Conservation (phyloP, 2,113 vertebrate genomes). For the Ibidorhyncha struthersii region DNA sequence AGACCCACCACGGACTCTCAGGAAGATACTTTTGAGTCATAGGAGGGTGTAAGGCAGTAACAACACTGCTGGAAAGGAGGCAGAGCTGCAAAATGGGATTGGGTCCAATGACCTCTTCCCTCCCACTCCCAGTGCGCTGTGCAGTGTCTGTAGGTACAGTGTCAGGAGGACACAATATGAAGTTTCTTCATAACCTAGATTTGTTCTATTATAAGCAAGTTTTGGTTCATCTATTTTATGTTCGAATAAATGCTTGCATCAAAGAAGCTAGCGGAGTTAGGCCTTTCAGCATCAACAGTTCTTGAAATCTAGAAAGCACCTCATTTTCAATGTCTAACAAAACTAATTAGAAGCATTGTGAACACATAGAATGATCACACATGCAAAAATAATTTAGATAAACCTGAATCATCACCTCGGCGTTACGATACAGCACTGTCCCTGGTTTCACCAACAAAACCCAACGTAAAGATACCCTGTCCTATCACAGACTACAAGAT, state of each 20-base stretch:
- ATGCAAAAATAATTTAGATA: not conserved
- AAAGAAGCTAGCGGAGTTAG: not conserved
- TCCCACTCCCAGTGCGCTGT: fast-evolving
- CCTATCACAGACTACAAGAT: not conserved
- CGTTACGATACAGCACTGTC: not conserved
- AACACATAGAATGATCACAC: fast-evolving
- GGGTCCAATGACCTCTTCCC: fast-evolving
- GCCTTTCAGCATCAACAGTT: not conserved
- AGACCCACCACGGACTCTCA: fast-evolving
- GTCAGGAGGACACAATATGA: fast-evolving
- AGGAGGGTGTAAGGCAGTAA: fast-evolving
- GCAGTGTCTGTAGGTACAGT: fast-evolving
- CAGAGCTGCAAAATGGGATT: too few relatives aligned
- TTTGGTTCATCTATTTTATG: fast-evolving
- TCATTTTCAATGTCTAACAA: not conserved
- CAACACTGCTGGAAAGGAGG: fast-evolving
- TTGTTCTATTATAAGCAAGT: fast-evolving
- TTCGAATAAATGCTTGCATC: not conserved
- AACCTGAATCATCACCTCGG: not conserved
- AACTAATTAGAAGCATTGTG: too few relatives aligned
- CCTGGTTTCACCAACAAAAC: not conserved
- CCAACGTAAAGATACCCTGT: not conserved
- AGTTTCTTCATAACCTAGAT: fast-evolving
- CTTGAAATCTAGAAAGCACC: not conserved
- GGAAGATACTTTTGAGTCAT: too few relatives aligned